Evolutionary conservation across 2,888 invertebrate species (phyloP).

Genomic region (Microdon myrmicae): DNA sequence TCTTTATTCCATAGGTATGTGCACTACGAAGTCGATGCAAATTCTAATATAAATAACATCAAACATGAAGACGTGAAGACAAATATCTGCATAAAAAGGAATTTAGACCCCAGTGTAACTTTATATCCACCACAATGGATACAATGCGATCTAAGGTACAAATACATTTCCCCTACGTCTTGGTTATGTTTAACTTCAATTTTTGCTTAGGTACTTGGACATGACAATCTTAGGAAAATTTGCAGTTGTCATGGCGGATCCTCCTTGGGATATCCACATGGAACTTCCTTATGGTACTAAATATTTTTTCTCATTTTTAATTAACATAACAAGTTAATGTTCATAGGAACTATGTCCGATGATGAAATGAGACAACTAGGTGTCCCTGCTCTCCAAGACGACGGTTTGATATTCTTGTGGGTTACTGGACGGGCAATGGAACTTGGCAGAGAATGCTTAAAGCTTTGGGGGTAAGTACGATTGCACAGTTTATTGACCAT

Average conservation of each 20-base stretch:
- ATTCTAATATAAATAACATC: conserved; percentile 63
- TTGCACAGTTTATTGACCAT: background rate
- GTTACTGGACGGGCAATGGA: conserved; percentile 90
- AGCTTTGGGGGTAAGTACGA: conserved; percentile 81
- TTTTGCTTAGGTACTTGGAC: conserved; percentile 57
- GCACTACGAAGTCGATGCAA: conserved; percentile 94
- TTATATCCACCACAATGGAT: conserved; percentile 95
- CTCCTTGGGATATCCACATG: conserved; percentile 99
- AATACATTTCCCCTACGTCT: background rate
- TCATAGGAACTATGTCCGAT: conserved; percentile 86
- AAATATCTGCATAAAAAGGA: conserved; percentile 62
- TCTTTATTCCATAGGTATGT: conserved; percentile 76
- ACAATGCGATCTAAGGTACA: conserved; percentile 91
- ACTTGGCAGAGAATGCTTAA: conserved; percentile 92
- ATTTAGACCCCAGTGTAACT: conserved; percentile 69
- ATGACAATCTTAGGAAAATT: conserved; percentile 81
- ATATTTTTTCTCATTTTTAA: background rate
- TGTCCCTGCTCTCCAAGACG: conserved; percentile 93
- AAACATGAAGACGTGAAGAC: conserved; percentile 64
- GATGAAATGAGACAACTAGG: conserved; percentile 97
- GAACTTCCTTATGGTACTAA: conserved; percentile 95
- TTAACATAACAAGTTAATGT: conserved; percentile 1
- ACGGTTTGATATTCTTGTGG: conserved; percentile 96
- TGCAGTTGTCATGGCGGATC: conserved; percentile 98
- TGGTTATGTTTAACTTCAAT: background rate